These are phyloP conservation scores for Hydriomena furcata DNA, from an alignment of 2,888 invertebrate species.

Conservation along the genomic window DNA sequence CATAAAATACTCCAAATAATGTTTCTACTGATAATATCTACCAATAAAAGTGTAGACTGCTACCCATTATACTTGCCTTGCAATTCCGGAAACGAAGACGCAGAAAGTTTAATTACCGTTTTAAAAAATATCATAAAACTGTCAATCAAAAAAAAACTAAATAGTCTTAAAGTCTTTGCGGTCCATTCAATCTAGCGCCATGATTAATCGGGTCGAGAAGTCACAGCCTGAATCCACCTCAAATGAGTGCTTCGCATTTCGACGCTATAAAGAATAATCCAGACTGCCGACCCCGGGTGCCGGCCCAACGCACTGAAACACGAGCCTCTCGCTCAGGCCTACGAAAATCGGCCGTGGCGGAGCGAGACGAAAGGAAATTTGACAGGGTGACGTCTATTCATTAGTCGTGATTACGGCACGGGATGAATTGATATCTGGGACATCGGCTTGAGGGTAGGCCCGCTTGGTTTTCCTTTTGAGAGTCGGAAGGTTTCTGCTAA, in stretches of 20 bases:
- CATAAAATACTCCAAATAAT: no score
- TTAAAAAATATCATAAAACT: background rate
- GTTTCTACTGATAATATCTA: no score
- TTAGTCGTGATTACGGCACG: constrained; percentile 76
- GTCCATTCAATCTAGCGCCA: constrained; percentile 43
- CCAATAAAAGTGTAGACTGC: no score
- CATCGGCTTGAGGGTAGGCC: constrained; percentile 58
- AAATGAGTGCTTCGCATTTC: constrained; percentile 76
- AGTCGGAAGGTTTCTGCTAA: constrained; percentile 60
- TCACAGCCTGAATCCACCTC: constrained; percentile 75
- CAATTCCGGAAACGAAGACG: no score
- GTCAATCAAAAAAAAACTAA: constrained; percentile 12
- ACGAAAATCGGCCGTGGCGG: constrained; percentile 43
- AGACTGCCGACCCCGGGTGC: constrained; percentile 62
- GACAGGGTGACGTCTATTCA: constrained; percentile 72
- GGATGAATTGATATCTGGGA: constrained; percentile 81
- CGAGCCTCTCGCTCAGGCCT: constrained; percentile 59
- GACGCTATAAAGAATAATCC: constrained; percentile 79
- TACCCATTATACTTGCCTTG: no score
- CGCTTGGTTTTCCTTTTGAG: constrained; percentile 68
- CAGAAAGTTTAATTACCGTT: background rate
- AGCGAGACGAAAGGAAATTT: constrained; percentile 63
- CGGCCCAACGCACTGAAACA: constrained; percentile 56
- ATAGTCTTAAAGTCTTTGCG: constrained; percentile 14
- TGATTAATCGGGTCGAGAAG: constrained; percentile 75